These are phyloP conservation scores for Scaptodrosophila lebanonensis DNA, from an alignment of 1,140 invertebrate species.

Conservation along the genomic window DNA sequence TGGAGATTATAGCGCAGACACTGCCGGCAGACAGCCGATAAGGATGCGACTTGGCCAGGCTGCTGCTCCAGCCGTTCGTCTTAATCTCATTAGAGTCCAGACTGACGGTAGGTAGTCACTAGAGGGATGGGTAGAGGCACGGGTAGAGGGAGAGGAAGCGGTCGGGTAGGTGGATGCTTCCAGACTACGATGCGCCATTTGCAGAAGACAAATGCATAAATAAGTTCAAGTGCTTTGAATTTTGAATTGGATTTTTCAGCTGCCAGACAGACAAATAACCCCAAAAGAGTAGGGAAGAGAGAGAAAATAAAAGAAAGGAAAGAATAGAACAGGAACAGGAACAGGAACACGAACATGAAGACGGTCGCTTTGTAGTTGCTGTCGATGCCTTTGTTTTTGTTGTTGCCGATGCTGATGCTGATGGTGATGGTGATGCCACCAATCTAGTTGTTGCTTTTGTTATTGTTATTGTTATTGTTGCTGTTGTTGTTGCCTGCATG, in stretches of 20 bases:
- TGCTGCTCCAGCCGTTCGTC: constrained; percentile 4
- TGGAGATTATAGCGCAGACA: constrained; percentile 53
- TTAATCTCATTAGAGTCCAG: constrained; percentile 37
- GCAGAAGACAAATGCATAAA: constrained; percentile 70
- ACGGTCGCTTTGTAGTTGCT: too few species aligned
- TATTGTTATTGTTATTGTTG: too few species aligned
- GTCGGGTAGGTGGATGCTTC: constrained; percentile 21
- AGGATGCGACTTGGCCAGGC: not conserved
- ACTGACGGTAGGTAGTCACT: too few species aligned
- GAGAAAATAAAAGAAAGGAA: not conserved
- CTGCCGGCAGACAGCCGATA: constrained; percentile 31
- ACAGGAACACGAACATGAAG: too few species aligned
- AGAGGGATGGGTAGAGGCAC: too few species aligned
- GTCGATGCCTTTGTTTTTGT: too few species aligned
- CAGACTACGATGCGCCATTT: constrained; percentile 54
- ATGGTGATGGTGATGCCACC: too few species aligned
- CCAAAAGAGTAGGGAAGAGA: not conserved
- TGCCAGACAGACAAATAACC: constrained; percentile 6
- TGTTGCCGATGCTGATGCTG: too few species aligned
- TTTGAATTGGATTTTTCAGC: constrained; percentile 52
- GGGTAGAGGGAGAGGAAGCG: too few species aligned
- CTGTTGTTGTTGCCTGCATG: not conserved
- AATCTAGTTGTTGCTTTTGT: too few species aligned
- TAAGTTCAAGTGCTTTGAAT: constrained; percentile 67
- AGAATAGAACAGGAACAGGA: too few species aligned